Percentiles rank a stretch among this genome's conserved stretches.
Conservation (phyloP, 2,888 invertebrate genomes). For the Linnaemya vulpina region DNA sequence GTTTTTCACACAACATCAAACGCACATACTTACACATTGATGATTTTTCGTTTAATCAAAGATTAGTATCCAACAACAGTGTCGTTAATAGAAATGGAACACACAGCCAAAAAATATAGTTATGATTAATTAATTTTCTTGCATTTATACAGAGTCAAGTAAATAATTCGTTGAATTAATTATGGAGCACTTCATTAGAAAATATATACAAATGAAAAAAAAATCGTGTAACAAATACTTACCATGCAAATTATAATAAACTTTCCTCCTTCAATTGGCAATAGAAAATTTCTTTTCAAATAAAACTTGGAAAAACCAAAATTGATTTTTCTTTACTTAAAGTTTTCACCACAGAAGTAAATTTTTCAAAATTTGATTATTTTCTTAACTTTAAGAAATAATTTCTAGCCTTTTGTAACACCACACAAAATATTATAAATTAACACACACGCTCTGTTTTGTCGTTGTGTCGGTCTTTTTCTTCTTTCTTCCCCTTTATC, state of each 20-base stretch:
- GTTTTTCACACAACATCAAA: constrained; percentile 60
- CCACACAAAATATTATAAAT: constrained; percentile 67
- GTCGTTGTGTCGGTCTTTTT: constrained; percentile 70
- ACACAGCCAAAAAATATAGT: constrained; percentile 30
- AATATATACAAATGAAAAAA: not conserved
- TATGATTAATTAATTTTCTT: constrained; percentile 33
- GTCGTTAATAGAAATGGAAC: constrained; percentile 38
- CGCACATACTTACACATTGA: constrained; percentile 41
- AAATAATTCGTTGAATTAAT: not conserved
- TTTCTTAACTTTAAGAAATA: constrained; percentile 33
- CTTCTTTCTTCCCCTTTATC: constrained; percentile 42
- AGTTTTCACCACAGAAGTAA: not conserved
- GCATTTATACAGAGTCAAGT: not conserved
- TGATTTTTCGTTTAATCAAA: constrained; percentile 65
- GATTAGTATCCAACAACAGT: constrained; percentile 56
- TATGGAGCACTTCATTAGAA: not conserved
- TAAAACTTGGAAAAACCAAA: not conserved
- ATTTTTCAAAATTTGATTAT: constrained; percentile 5
- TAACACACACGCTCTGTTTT: constrained; percentile 68
- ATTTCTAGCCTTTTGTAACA: constrained; percentile 64
- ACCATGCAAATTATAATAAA: constrained; percentile 25
- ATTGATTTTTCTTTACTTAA: not conserved
- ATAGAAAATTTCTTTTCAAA: constrained; percentile 5
- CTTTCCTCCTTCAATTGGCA: constrained; percentile 5
- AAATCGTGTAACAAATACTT: constrained; percentile 37